Evolutionary conservation across 2,797 vertebrate genomes (phyloP).

Genomic region (Tauraco hartlaubi): DNA sequence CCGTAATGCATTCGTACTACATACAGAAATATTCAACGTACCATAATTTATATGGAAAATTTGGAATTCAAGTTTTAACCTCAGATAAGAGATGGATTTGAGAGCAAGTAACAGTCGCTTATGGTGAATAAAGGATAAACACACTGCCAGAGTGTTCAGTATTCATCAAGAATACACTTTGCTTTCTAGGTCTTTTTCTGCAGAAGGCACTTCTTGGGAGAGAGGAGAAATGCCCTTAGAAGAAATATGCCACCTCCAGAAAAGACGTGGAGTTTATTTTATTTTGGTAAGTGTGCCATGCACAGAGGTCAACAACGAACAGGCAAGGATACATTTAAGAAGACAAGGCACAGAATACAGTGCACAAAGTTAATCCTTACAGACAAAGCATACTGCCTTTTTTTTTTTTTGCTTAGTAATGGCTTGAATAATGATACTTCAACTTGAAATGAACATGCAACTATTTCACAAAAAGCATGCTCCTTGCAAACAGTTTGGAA

Average conservation of each 20-base stretch:
- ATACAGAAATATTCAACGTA: background rate
- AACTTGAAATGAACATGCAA: slow-evolving; percentile 75
- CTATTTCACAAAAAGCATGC: slow-evolving; percentile 71
- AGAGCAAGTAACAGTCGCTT: background rate
- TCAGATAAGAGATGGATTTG: background rate
- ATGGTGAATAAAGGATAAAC: background rate
- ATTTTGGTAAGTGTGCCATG: background rate
- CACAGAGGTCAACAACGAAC: background rate
- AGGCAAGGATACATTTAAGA: background rate
- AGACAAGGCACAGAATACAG: background rate
- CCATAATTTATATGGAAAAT: background rate
- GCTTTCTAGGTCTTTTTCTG: background rate
- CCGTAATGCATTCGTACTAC: background rate
- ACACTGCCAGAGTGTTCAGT: background rate
- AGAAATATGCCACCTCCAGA: background rate
- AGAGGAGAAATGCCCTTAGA: background rate
- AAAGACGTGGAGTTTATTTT: background rate
- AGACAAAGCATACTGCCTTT: background rate
- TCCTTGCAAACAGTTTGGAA: slow-evolving; percentile 60
- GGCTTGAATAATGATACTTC: slow-evolving; percentile 77
- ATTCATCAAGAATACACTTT: background rate
- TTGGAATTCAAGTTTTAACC: background rate
- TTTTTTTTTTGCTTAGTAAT: background rate
- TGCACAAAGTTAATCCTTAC: slow-evolving; percentile 46
- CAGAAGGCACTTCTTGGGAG: background rate